phyloP scores from a whole-genome alignment of 2,888 invertebrate genomes.

The Athripsodes cinereus region DNA sequence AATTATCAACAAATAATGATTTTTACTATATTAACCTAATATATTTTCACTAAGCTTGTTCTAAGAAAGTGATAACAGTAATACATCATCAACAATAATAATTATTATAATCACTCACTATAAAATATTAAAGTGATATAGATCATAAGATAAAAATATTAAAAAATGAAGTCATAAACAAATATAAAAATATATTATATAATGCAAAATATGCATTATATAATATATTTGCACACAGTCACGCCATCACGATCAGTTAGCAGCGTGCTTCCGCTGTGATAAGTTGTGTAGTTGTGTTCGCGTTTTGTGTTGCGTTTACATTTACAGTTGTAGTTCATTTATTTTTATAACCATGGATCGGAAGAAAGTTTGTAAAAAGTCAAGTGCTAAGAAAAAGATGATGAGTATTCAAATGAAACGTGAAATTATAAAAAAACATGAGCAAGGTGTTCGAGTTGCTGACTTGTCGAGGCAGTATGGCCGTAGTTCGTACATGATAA shows the following conservation, averaged over 20 bases:
- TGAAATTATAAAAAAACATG: slow-evolving; percentile 26
- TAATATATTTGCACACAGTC: background rate
- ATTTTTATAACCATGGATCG: slow-evolving; percentile 21
- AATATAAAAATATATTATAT: too few species aligned
- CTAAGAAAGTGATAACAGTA: too few species aligned
- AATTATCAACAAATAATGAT: too few species aligned
- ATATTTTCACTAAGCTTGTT: too few species aligned
- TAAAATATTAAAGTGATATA: too few species aligned
- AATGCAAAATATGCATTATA: too few species aligned
- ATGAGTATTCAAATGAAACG: slow-evolving; percentile 24
- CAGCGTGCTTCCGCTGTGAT: background rate
- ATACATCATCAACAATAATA: too few species aligned
- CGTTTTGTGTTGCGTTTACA: slow-evolving; percentile 5
- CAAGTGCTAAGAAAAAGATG: slow-evolving; percentile 17
- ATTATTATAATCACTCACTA: too few species aligned
- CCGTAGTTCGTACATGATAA: slow-evolving; percentile 24
- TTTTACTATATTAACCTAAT: too few species aligned
- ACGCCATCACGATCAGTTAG: background rate
- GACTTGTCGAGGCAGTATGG: slow-evolving; percentile 24
- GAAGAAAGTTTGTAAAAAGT: slow-evolving; percentile 7
- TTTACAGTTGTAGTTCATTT: background rate
- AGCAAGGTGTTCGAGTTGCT: slow-evolving; percentile 24
- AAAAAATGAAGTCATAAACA: too few species aligned
- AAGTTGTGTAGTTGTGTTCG: background rate
- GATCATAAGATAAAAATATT: too few species aligned